Conservation (phyloP, 2,113 vertebrate species). For the Piliocolobus tephrosceles region DNA sequence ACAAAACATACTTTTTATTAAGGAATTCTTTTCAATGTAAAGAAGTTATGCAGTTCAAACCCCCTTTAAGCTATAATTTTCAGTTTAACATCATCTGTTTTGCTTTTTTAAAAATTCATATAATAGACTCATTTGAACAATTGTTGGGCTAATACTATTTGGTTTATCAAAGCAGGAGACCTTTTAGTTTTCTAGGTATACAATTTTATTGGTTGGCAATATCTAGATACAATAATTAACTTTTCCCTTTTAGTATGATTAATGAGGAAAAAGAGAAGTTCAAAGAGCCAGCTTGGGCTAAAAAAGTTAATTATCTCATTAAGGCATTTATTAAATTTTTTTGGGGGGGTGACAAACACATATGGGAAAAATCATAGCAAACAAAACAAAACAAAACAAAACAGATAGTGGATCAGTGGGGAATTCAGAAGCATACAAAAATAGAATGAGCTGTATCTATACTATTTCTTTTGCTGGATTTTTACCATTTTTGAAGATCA, state of each 20-base stretch:
- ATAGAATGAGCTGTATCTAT: not conserved
- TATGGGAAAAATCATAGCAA: not conserved
- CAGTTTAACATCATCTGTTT: not conserved
- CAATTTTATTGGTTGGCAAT: not conserved
- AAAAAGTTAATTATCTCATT: slow-evolving; percentile 10
- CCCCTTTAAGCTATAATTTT: not conserved
- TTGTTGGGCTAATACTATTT: not conserved
- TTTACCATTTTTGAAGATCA: not conserved
- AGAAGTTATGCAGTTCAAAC: slow-evolving; percentile 5
- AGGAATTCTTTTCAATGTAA: not conserved
- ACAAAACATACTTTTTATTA: not conserved
- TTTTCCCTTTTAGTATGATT: slow-evolving; percentile 6
- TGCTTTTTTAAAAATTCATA: not conserved
- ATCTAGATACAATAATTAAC: not conserved
- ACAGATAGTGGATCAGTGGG: not conserved
- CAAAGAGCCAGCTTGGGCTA: not conserved
- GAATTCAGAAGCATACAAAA: slow-evolving; percentile 3
- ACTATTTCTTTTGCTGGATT: not conserved
- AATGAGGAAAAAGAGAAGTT: not conserved
- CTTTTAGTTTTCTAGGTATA: not conserved
- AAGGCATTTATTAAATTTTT: not conserved
- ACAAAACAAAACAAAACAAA: not conserved
- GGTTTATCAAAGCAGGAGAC: not conserved
- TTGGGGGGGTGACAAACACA: not conserved
- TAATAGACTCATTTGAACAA: not conserved